Base-by-base conservation (phyloP, 2,888 invertebrate species). In the Drosophila prostipennis region DNA sequence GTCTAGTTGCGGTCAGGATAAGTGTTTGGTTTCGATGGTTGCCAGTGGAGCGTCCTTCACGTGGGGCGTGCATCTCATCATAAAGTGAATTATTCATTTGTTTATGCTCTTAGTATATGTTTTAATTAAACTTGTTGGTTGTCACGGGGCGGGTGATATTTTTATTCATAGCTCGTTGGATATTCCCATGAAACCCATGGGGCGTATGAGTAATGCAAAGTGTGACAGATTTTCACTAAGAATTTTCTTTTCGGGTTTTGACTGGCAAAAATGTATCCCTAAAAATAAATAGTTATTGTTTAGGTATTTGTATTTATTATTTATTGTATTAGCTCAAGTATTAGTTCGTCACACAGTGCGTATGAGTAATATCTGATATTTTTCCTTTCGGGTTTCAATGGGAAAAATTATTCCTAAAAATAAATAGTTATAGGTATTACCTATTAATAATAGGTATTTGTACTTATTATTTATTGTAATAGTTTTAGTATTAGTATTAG, bases 81-180 rank as follows among this genome's bases (percentile, higher is more conserved):
- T 75, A 75, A 69, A 73, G 77, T 88, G 82, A 88, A 87, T 86
- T 78, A 84, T 87, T 88, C 88, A 87, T 87, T 86, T 64, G 84
- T 79, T 84, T 77, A 79, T 82, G 87, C 78, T 74, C 13, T 82
- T 78, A 82, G 79, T 86, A 88, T 76, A 78, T 84, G 82, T 78
- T 84, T 87, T 87, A 87, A 88, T 87, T 87, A 87, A 84, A 74
- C 72, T 46, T 29, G 45, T 34, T 65, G 39, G 16, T 13, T 34
- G 36, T 19, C 26, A 43, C 4, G 13, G 14, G 32, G 26, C 16
- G 42, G 10, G 16, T 10, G 26, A 5, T 14, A 13, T 1, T 13
- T 32, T 32, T 39, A n/a, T 13, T 19, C 32, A 13, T 11, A 10
- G 10, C 7, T 37, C 26, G 10, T 8, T 32, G 40, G 26, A 34